Evolutionary conservation across 1,140 invertebrate genomes (phyloP).

Genomic region (Heliothis virescens): DNA sequence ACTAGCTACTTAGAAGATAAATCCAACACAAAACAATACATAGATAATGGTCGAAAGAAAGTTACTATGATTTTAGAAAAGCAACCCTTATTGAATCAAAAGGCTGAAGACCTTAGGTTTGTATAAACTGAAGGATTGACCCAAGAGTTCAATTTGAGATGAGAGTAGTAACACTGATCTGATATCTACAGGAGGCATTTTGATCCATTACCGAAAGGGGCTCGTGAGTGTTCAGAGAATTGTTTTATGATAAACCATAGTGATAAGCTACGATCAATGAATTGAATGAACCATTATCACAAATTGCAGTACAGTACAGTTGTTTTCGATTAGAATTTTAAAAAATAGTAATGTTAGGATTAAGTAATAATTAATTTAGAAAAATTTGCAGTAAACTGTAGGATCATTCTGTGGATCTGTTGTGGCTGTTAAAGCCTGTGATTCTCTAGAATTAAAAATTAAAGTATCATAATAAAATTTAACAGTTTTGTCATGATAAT

Average conservation of each 20-base stretch:
- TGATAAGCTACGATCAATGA: conserved; percentile 80
- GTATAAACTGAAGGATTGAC: conserved; percentile 83
- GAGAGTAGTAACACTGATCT: conserved; percentile 51
- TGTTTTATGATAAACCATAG: conserved; percentile 75
- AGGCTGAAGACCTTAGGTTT: conserved; percentile 81
- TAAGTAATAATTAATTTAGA: no score
- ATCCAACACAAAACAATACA: conserved; percentile 75
- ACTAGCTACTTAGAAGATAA: conserved; percentile 73
- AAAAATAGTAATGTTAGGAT: no score
- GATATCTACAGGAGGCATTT: conserved; percentile 1
- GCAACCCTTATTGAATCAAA: conserved; percentile 82
- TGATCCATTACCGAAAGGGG: conserved; percentile 66
- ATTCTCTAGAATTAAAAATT: no score
- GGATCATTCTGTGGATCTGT: no score
- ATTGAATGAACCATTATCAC: conserved; percentile 74
- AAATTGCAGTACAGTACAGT: conserved; percentile 76
- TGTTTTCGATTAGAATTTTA: no score
- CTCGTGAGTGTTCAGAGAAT: conserved; percentile 78
- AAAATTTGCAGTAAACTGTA: background rate
- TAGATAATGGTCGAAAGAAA: conserved; percentile 82
- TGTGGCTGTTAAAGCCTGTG: no score
- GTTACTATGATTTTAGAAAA: conserved; percentile 84
- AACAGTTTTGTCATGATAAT: no score
- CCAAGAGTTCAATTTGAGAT: conserved; percentile 72
- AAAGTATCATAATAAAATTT: no score